A percentile compares a stretch with the other conserved stretches of the same genome.
These are phyloP conservation scores for Chelonus insularis DNA, from an alignment of 1,140 invertebrate species.

Conservation along the genomic window DNA sequence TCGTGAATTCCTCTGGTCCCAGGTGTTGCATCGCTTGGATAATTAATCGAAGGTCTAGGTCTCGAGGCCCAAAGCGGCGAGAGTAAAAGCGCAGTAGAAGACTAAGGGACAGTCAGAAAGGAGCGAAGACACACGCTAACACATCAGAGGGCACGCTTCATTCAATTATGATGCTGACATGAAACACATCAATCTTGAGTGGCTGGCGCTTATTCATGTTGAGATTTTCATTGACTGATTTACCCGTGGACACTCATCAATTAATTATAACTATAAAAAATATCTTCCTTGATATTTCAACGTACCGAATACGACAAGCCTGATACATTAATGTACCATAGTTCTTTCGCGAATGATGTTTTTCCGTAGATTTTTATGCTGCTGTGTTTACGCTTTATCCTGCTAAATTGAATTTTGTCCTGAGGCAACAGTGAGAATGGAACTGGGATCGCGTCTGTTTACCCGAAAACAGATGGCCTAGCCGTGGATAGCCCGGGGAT, in stretches of 20 bases:
- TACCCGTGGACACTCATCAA: background rate
- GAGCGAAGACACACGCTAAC: slow-evolving; percentile 39
- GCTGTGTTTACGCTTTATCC: slow-evolving; percentile 52
- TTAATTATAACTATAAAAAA: no score
- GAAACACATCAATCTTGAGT: slow-evolving; percentile 50
- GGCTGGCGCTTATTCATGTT: background rate
- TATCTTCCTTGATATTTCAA: no score
- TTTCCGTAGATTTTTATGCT: slow-evolving; percentile 44
- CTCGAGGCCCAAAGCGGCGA: slow-evolving; percentile 42
- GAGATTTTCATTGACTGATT: background rate
- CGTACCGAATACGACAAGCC: no score
- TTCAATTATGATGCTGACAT: slow-evolving; percentile 58
- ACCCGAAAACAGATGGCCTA: slow-evolving; percentile 51
- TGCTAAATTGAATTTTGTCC: slow-evolving; percentile 55
- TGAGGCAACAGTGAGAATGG: slow-evolving; percentile 42
- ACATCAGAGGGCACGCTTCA: slow-evolving; percentile 46
- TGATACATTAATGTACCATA: no score
- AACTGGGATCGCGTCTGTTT: slow-evolving; percentile 49
- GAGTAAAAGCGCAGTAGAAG: slow-evolving; percentile 45
- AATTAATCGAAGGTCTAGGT: slow-evolving; percentile 55
- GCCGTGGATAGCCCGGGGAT: slow-evolving; percentile 39
- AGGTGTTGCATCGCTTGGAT: slow-evolving; percentile 43
- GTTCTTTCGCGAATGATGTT: slow-evolving; percentile 32
- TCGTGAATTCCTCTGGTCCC: slow-evolving; percentile 30
- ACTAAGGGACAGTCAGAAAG: slow-evolving; percentile 43